These are phyloP conservation scores for Polyploca ridens DNA, from an alignment of 2,888 invertebrate species.

Conservation along the genomic window DNA sequence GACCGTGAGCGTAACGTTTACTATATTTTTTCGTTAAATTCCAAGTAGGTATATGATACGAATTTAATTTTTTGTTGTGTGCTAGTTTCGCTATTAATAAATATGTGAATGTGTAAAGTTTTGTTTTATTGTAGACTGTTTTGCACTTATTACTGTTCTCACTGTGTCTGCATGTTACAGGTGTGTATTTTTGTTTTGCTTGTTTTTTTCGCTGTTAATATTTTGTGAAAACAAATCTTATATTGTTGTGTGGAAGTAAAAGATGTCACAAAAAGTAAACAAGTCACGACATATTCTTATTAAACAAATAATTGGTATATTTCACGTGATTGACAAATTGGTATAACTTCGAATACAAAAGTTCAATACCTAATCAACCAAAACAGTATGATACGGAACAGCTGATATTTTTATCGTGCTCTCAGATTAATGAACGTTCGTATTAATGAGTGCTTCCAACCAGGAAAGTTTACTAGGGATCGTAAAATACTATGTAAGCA, in stretches of 20 bases:
- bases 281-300: too few relatives aligned
- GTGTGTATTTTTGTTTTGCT: slow-evolving; percentile 40
- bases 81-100: slow-evolving; percentile 10
- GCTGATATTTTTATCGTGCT: too few relatives aligned
- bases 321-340: too few relatives aligned
- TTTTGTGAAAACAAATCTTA: background rate
- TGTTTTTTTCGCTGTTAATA: slow-evolving; percentile 24
- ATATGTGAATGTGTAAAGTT: slow-evolving; percentile 31
- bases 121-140: slow-evolving; percentile 37
- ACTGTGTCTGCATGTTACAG: slow-evolving; percentile 38
- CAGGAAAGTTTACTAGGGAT: too few relatives aligned
- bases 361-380: too few relatives aligned
- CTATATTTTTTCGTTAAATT: background rate
- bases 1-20: background rate
- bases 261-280: too few relatives aligned
- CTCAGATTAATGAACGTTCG: too few relatives aligned
- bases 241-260: too few relatives aligned
- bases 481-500: background rate
- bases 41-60: background rate
- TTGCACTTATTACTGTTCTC: slow-evolving; percentile 34
- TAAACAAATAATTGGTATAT: too few relatives aligned
- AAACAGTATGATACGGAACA: too few relatives aligned
- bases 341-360: too few relatives aligned
- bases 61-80: slow-evolving; percentile 13
- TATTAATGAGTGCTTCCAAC: too few relatives aligned